These are phyloP conservation scores for Crotalus tigris DNA, from an alignment of 2,113 vertebrate genomes.

Conservation along the genomic window DNA sequence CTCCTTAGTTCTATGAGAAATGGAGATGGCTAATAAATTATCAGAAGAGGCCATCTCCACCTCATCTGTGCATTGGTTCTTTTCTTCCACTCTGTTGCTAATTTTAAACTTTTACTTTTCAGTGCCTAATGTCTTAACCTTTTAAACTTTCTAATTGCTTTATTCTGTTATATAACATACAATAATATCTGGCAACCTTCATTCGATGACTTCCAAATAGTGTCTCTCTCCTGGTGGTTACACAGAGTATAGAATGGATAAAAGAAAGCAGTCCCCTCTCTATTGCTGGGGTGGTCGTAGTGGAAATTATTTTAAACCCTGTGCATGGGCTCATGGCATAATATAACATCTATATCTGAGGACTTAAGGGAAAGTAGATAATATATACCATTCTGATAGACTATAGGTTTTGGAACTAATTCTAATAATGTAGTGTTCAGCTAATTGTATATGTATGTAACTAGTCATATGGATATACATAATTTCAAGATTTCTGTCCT, in stretches of 20 bases:
- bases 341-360: background rate
- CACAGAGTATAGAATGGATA: background rate
- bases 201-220: background rate
- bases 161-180: background rate
- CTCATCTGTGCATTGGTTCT: background rate
- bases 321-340: background rate
- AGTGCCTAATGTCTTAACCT: background rate
- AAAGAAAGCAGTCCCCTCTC: background rate
- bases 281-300: background rate
- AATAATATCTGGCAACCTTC: background rate
- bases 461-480: background rate
- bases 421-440: background rate
- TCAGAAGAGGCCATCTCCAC: background rate
- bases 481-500: background rate
- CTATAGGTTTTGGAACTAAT: background rate
- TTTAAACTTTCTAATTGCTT: background rate
- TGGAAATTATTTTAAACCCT: background rate
- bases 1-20: background rate
- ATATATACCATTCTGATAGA: background rate
- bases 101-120: background rate
- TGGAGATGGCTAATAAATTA: background rate
- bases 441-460: background rate
- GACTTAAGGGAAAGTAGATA: background rate
- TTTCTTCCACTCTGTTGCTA: background rate
- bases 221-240: background rate